phyloP scores from a whole-genome alignment of 2,888 invertebrate species.

The Tinea pellionella region DNA sequence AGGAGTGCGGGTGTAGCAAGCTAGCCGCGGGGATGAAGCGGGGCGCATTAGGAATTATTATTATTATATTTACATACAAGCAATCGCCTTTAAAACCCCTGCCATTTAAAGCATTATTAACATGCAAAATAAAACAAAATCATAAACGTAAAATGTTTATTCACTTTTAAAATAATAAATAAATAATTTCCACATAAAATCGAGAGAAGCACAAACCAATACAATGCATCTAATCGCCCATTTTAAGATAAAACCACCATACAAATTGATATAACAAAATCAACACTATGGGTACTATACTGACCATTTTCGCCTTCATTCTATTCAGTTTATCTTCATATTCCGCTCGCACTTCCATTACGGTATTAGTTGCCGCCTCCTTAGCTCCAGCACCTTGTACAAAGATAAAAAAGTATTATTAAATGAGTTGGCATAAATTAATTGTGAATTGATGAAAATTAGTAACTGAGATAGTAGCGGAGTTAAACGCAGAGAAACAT shows the following conservation, averaged over 20 bases:
- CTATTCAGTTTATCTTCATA: conserved; percentile 81
- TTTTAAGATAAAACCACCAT: conserved; percentile 57
- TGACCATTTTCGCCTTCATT: conserved; percentile 86
- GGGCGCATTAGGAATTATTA: no score
- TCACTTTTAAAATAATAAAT: background rate
- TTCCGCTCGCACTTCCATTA: conserved; percentile 71
- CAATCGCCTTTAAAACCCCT: no score
- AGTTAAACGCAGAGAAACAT: no score
- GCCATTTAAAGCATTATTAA: background rate
- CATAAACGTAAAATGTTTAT: background rate
- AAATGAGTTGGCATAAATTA: no score
- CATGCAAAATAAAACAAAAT: conserved; percentile 3
- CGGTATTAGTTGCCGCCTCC: conserved; percentile 37
- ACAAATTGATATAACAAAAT: conserved; percentile 58
- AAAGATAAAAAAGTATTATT: no score
- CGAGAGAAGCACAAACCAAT: background rate
- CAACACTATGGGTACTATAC: conserved; percentile 61
- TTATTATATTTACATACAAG: no score
- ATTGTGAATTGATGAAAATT: no score
- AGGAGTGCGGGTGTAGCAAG: no score
- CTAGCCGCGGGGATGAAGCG: no score
- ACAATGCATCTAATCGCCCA: background rate
- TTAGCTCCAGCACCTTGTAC: conserved; percentile 35
- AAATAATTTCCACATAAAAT: background rate
- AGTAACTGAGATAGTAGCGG: no score